A percentile compares a stretch with the other conserved stretches of the same genome.
These are phyloP conservation scores for human DNA, from an alignment of 2,113 vertebrate species.

Conservation along the genomic window DNA sequence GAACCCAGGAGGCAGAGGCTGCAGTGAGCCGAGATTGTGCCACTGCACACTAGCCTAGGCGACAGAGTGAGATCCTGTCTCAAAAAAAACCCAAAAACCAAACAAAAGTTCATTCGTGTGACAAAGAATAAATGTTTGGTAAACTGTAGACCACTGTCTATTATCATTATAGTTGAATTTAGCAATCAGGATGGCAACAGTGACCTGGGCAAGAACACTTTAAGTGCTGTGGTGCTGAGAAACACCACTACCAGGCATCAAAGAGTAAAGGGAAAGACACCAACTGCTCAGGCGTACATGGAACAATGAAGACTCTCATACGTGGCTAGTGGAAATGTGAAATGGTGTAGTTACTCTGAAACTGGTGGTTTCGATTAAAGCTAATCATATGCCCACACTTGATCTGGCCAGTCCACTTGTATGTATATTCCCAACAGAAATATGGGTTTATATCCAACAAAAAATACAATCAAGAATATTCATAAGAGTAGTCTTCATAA, in stretches of 20 bases:
- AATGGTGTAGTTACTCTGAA: neutral
- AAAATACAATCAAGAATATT: neutral
- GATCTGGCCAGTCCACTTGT: neutral
- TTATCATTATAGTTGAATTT: neutral
- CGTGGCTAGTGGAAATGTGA: neutral
- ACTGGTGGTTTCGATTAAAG: neutral
- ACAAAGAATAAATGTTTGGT: neutral
- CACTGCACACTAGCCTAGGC: too few relatives aligned
- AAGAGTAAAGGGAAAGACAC: neutral
- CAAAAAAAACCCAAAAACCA: too few relatives aligned
- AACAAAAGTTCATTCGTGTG: neutral
- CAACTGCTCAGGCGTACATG: neutral
- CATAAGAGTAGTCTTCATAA: neutral
- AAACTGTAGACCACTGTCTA: neutral
- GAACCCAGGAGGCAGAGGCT: too few relatives aligned
- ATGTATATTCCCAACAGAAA: neutral
- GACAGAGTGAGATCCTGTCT: too few relatives aligned
- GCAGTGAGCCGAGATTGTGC: too few relatives aligned
- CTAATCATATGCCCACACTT: neutral
- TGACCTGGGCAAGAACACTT: neutral
- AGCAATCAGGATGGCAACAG: neutral
- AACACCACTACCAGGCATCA: neutral
- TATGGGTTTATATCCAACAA: neutral
- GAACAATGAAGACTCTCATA: neutral
- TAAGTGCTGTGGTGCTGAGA: neutral